These are phyloP conservation scores for Aspidiotus rigidus DNA, from an alignment of 2,888 invertebrate genomes.

Conservation along the genomic window DNA sequence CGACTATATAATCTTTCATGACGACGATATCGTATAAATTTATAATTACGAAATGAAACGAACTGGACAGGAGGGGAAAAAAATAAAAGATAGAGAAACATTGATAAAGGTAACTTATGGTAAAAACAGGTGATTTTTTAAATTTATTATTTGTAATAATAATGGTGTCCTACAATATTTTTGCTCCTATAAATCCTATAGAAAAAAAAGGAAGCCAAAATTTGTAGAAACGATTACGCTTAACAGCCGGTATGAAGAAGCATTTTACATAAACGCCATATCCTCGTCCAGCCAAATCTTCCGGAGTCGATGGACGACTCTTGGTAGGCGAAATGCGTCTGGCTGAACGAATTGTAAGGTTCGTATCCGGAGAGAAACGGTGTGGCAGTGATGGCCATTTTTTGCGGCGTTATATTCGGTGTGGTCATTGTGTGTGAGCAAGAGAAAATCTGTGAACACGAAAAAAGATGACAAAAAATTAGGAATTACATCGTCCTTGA, in stretches of 20 bases:
- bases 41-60: no score
- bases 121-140: conserved; percentile 15
- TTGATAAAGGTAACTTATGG: conserved; percentile 11
- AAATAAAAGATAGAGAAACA: not conserved
- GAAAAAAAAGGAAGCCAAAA: conserved; percentile 18
- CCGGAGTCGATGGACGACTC: conserved; percentile 21
- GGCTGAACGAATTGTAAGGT: conserved; percentile 3
- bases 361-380: conserved; percentile 2
- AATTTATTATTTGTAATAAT: not conserved
- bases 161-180: conserved; percentile 21
- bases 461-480: not conserved
- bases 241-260: conserved; percentile 21
- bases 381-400: conserved; percentile 15
- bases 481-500: not conserved
- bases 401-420: conserved; percentile 22
- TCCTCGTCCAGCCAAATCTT: conserved; percentile 24
- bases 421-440: conserved; percentile 13
- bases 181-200: conserved; percentile 19
- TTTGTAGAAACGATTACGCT: conserved; percentile 11
- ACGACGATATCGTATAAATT: no score
- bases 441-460: not conserved
- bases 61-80: no score
- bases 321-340: conserved; percentile 13
- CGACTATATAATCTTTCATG: no score
- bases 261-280: conserved; percentile 25